Evolutionary conservation across 2,797 vertebrate genomes (phyloP).

Genomic region (Periparus ater): DNA sequence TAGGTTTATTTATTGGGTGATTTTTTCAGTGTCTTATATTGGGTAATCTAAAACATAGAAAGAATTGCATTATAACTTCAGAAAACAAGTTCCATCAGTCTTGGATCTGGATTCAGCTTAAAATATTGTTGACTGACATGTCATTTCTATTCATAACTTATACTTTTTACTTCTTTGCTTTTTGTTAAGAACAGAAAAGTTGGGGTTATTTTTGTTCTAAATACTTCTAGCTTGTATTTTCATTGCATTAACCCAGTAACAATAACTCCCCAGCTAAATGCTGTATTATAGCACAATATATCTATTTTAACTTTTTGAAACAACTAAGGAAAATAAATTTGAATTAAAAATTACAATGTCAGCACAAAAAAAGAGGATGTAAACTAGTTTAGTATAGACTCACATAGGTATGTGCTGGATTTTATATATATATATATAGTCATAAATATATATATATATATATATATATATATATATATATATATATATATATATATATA

Average conservation of each 20-base stretch:
- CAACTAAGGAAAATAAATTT: not conserved
- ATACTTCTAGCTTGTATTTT: not conserved
- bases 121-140: not conserved
- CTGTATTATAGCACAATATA: not conserved
- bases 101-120: not conserved
- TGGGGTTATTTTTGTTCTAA: not conserved
- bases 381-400: not conserved
- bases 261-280: not conserved
- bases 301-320: not conserved
- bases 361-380: not conserved
- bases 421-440: not conserved
- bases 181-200: not conserved
- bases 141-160: not conserved
- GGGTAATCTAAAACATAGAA: not conserved
- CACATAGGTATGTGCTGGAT: not conserved
- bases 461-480: not conserved
- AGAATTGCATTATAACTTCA: slow-evolving; percentile 17
- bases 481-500: not conserved
- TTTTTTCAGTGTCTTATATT: not conserved
- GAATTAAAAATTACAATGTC: not conserved
- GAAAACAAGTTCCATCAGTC: not conserved
- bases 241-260: not conserved
- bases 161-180: not conserved
- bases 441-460: not conserved
- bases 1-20: not conserved